Conservation (phyloP, 1,140 invertebrate species). For the Nomia melanderi region DNA sequence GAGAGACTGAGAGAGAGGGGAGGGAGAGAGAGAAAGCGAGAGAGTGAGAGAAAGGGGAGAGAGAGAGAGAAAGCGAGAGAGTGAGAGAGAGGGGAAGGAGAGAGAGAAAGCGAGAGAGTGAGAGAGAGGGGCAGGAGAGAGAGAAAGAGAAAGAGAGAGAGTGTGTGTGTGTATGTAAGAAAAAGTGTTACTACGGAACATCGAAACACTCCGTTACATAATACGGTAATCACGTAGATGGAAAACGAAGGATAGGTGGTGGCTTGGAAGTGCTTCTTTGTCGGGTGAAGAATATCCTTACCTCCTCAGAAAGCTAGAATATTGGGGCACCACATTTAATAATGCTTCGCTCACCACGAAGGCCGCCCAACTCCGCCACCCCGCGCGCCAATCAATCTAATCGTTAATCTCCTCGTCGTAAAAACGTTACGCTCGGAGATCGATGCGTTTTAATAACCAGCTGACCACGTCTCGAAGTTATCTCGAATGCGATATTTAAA, state of each 20-base stretch:
- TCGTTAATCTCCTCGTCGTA: constrained; percentile 8
- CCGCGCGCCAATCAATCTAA: constrained; percentile 10
- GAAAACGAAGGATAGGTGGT: constrained; percentile 77
- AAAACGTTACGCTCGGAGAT: too few relatives aligned
- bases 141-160: constrained; percentile 21
- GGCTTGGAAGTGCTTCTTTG: constrained; percentile 78
- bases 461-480: not conserved
- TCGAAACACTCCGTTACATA: constrained; percentile 64
- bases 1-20: too few relatives aligned
- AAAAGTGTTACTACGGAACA: constrained; percentile 56
- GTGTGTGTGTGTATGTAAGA: constrained; percentile 19
- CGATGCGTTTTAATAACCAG: not conserved
- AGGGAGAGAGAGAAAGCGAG: too few relatives aligned
- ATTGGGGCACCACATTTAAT: constrained; percentile 80
- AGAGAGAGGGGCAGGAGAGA: constrained; percentile 16
- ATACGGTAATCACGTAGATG: constrained; percentile 73
- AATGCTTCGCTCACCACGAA: constrained; percentile 71
- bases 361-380: constrained; percentile 56
- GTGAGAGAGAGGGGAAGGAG: too few relatives aligned
- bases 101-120: not conserved
- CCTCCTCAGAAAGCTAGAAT: constrained; percentile 82
- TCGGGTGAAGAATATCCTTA: constrained; percentile 79
- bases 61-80: too few relatives aligned
- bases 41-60: not conserved
- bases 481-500: too few relatives aligned